Evolutionary conservation across 2,888 invertebrate genomes (phyloP), one percentile per base, ranked within the genome.

Genomic region (Luffia ferchaultella): DNA sequence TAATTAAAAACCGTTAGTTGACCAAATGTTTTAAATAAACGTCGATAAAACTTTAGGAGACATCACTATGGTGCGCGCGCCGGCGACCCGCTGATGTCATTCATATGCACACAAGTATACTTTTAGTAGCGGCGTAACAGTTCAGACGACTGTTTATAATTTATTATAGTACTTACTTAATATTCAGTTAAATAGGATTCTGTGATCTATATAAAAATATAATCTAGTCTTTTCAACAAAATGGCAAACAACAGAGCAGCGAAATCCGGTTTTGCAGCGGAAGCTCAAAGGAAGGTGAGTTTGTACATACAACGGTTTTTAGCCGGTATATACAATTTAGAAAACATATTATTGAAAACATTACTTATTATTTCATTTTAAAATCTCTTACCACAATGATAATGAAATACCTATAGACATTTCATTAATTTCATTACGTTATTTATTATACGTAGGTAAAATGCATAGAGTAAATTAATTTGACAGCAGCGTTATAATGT

Each of bases 261-360:
- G 54, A 95, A 95, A 78, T 93, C 94, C 68, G 97, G 97, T 89
- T 95, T 96, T 86, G 97, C 96, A 62, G 96, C 96, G 53, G 97
- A 97, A 77, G 95, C 96, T 50, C 96, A 97, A 82, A 89, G 93
- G 73, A 97, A 96, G 91, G 97, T 97, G 79, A 88, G 88, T 65
- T 45, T 40, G 18, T 46, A 41, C 7, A 41, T 45, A 50, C 19
- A 20, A 46, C 17, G 41, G 42, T 20, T 12, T 46, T 20, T 15
- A 2, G n/a, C 3, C 2, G 43, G 43, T 15, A n/a, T 1, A 15
- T 20, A n/a, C n/a, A 44, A 12, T 16, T 9, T 45, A 9, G 17
- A 19, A 43, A 18, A 18, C 42, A 42, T 46, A 9, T 41, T 30
- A n/a, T n/a, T n/a, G n/a, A n/a, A n/a, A n/a, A n/a, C n/a, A n/a